Evolutionary conservation across 2,113 vertebrate genomes (phyloP).

Genomic region (Tautogolabrus adspersus): DNA sequence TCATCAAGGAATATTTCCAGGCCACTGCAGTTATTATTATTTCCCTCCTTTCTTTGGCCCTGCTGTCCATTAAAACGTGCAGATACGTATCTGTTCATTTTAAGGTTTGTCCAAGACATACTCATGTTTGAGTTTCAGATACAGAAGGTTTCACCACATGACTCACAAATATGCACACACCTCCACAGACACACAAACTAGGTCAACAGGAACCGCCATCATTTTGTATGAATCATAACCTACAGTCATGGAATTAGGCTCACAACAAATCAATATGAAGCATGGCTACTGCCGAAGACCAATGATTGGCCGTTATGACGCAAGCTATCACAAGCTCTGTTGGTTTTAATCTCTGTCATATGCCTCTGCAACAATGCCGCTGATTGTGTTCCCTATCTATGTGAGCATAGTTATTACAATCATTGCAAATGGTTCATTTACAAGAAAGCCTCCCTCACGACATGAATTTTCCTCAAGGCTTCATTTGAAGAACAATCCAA

Average conservation of each 20-base stretch:
- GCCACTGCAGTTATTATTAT: slow-evolving; percentile 15
- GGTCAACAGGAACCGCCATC: slow-evolving; percentile 55
- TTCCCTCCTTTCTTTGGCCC: neutral
- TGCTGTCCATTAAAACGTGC: neutral
- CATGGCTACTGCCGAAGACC: neutral
- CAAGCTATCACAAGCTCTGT: neutral
- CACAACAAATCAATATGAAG: slow-evolving; percentile 47
- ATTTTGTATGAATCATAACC: slow-evolving; percentile 58
- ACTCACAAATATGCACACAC: slow-evolving; percentile 22
- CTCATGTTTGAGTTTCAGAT: neutral
- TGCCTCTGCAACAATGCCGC: neutral
- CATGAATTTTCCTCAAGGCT: neutral
- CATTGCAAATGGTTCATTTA: neutral
- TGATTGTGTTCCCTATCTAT: slow-evolving; percentile 4
- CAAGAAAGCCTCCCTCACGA: neutral
- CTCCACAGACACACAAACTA: slow-evolving; percentile 42
- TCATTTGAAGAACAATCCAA: slow-evolving; percentile 26
- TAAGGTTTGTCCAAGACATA: neutral
- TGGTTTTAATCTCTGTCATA: slow-evolving; percentile 17
- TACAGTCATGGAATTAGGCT: slow-evolving; percentile 26
- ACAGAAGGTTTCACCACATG: neutral
- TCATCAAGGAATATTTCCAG: slow-evolving; percentile 55
- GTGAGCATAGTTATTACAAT: neutral
- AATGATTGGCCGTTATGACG: slow-evolving; percentile 20
- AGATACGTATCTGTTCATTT: neutral